phyloP scores from a whole-genome alignment of 2,113 vertebrate genomes.

The Octodon degus region DNA sequence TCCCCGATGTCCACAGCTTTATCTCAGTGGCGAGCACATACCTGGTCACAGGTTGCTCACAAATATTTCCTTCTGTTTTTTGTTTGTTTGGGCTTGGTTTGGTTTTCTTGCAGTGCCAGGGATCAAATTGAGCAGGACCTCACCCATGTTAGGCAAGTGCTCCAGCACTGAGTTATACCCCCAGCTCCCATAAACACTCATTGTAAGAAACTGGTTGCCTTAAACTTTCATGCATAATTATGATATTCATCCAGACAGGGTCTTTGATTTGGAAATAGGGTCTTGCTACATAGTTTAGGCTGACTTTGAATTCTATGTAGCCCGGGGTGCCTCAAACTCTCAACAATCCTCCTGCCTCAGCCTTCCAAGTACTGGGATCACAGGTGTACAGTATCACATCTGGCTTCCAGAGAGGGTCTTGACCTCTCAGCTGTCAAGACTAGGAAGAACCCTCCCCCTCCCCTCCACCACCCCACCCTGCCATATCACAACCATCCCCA shows the following conservation, averaged over 20 bases:
- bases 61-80: not conserved
- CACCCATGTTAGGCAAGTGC: not conserved
- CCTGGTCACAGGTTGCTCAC: not conserved
- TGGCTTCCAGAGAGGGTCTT: not conserved
- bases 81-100: not conserved
- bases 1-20: not conserved
- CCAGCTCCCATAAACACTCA: not conserved
- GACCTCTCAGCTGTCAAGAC: not conserved
- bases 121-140: not conserved
- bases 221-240: not conserved
- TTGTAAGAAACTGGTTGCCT: not conserved
- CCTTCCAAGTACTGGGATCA: not conserved
- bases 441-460: not conserved
- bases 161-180: not conserved
- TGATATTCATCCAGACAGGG: not conserved
- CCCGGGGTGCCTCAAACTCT: not conserved
- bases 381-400: not conserved
- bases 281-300: not conserved
- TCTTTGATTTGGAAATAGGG: not conserved
- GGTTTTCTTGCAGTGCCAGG: not conserved
- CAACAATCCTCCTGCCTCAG: not conserved
- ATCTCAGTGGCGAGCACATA: not conserved
- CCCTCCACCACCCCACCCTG: not conserved
- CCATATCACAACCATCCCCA: not conserved
- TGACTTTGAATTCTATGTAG: not conserved